Evolutionary conservation across 2,888 invertebrate genomes (phyloP).

Genomic region (Agriopis marginaria): DNA sequence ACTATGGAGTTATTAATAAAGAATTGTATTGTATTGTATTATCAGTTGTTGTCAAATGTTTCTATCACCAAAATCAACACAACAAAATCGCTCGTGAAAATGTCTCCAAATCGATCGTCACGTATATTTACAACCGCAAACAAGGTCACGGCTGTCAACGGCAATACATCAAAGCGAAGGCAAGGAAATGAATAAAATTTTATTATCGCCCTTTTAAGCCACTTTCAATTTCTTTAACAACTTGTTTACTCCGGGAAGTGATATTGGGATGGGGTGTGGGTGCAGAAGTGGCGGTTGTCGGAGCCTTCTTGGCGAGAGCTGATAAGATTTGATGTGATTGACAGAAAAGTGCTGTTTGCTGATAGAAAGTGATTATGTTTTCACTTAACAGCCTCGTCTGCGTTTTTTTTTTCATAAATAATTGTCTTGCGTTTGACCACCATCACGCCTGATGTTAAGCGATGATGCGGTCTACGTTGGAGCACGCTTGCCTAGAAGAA

Average conservation of each 20-base stretch:
- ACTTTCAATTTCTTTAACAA: conserved; percentile 64
- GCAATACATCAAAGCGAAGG: conserved; percentile 66
- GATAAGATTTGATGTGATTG: neutral
- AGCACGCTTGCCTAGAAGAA: too few species aligned
- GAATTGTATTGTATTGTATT: too few species aligned
- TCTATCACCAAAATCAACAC: neutral
- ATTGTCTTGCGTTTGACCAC: too few species aligned
- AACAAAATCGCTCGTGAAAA: neutral
- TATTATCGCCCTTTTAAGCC: conserved; percentile 59
- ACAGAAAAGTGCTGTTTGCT: neutral
- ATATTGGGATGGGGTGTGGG: conserved; percentile 47
- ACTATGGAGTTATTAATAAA: too few species aligned
- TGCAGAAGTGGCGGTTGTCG: conserved; percentile 30
- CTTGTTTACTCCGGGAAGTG: conserved; percentile 60
- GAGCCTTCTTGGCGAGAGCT: neutral
- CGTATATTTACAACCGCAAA: conserved; percentile 42
- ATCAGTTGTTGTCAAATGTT: too few species aligned
- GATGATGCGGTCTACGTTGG: too few species aligned
- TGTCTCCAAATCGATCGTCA: neutral
- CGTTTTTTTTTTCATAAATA: too few species aligned
- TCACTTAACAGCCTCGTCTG: neutral
- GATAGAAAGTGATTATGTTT: neutral
- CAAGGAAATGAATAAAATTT: conserved; percentile 58
- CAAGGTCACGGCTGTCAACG: conserved; percentile 59
- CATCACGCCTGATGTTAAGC: too few species aligned